Percentiles rank a stretch among this genome's conserved stretches.
phyloP scores from a whole-genome alignment of 1,140 invertebrate species.

The Triops longicaudatus region DNA sequence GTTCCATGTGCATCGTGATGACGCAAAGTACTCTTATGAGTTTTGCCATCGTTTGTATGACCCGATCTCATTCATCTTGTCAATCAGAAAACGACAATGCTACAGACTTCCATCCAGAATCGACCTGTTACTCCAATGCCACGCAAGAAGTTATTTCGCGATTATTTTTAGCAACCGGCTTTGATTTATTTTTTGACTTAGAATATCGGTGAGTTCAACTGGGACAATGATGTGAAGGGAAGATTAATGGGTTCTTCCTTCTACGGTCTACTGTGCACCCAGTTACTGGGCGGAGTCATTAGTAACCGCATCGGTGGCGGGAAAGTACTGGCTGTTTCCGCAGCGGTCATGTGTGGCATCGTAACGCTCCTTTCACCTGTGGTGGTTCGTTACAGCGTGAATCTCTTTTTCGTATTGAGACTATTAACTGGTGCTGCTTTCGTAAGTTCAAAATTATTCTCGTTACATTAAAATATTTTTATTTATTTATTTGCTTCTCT shows the following conservation, averaged over 20 bases:
- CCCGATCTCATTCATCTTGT: neutral
- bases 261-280: neutral
- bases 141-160: neutral
- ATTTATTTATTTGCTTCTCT: no score
- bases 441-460: neutral
- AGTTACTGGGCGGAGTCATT: neutral
- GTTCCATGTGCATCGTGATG: neutral
- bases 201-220: neutral
- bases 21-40: neutral
- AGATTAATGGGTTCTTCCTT: neutral
- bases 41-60: neutral
- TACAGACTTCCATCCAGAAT: neutral
- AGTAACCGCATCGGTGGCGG: neutral
- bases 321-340: neutral
- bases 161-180: neutral
- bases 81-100: neutral
- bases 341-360: neutral
- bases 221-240: neutral
- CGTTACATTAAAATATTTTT: neutral
- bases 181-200: neutral
- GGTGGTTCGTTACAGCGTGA: neutral
- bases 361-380: neutral
- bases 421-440: neutral
- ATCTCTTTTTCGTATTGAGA: neutral
- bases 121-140: neutral